Evolutionary conservation across 2,797 vertebrate species (phyloP).

Genomic region (Jordanella pulchra): DNA sequence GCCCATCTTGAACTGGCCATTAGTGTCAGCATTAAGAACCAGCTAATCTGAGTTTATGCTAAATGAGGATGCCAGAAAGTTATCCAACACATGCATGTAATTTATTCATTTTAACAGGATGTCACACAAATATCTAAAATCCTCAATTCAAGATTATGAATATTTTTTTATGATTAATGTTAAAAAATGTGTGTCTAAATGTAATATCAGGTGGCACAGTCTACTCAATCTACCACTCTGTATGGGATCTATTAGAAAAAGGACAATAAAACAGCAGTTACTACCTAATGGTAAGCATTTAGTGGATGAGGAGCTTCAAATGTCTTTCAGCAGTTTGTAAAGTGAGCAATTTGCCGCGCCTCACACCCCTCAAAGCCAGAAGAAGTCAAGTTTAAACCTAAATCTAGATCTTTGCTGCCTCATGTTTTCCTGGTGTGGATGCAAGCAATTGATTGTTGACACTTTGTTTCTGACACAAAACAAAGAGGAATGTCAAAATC

Average conservation of each 20-base stretch:
- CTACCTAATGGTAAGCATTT: not conserved
- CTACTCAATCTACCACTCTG: not conserved
- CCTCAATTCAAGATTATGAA: constrained; percentile 2
- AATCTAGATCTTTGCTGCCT: constrained; percentile 10
- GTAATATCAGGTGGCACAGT: not conserved
- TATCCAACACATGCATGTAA: not conserved
- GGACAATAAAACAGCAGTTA: not conserved
- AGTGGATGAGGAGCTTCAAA: not conserved
- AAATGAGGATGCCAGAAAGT: not conserved
- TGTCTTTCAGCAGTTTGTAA: constrained; percentile 8
- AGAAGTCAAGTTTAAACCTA: constrained; percentile 4
- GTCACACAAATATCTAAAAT: not conserved
- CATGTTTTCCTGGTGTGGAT: not conserved
- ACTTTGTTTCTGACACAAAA: constrained; percentile 4
- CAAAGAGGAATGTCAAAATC: not conserved
- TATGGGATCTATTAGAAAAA: not conserved
- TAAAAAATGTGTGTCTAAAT: constrained; percentile 3
- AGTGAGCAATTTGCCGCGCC: not conserved
- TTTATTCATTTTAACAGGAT: too few relatives aligned
- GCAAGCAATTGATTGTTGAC: constrained; percentile 3
- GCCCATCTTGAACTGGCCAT: not conserved
- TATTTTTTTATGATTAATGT: constrained; percentile 5
- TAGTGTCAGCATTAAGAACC: not conserved
- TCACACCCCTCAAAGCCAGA: not conserved
- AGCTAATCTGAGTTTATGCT: not conserved